Evolutionary conservation across 1,140 invertebrate species (phyloP).

Genomic region (Ceratosolen fusciceps): DNA sequence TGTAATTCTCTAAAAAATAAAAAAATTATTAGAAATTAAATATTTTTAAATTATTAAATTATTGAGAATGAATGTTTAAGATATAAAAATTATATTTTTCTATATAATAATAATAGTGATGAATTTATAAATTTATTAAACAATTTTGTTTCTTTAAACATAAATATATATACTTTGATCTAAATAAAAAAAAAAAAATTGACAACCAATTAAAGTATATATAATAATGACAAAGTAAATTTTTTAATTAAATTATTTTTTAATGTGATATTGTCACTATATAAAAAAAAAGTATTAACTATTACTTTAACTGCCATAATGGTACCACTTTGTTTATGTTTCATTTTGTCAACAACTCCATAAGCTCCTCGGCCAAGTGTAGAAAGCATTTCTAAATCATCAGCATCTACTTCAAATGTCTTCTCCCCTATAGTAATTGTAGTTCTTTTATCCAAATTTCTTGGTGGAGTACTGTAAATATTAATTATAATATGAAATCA

Average conservation of each 20-base stretch:
- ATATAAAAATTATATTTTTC: background rate
- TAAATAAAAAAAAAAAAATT: no score
- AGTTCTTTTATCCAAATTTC: constrained; percentile 87
- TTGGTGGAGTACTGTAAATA: constrained; percentile 77
- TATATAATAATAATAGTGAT: background rate
- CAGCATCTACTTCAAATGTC: constrained; percentile 92
- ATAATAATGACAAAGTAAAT: no score
- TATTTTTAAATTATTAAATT: background rate
- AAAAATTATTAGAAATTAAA: constrained; percentile 39
- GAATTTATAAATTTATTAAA: background rate
- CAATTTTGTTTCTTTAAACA: constrained; percentile 22
- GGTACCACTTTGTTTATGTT: constrained; percentile 88
- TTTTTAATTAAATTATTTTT: constrained; percentile 30
- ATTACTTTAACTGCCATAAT: constrained; percentile 96
- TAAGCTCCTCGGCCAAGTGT: constrained; percentile 96
- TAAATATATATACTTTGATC: no score
- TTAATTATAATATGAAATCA: constrained; percentile 47
- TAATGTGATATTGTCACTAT: background rate
- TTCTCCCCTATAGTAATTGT: constrained; percentile 89
- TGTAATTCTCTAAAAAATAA: constrained; percentile 85
- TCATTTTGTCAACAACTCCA: constrained; percentile 97
- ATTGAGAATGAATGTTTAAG: background rate
- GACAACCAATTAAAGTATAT: no score
- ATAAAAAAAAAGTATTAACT: background rate
- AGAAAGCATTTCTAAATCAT: constrained; percentile 88